Evolutionary conservation across 2,113 vertebrate species (phyloP), one percentile per base, ranked within the genome.

Genomic region (Oryzias woworae): DNA sequence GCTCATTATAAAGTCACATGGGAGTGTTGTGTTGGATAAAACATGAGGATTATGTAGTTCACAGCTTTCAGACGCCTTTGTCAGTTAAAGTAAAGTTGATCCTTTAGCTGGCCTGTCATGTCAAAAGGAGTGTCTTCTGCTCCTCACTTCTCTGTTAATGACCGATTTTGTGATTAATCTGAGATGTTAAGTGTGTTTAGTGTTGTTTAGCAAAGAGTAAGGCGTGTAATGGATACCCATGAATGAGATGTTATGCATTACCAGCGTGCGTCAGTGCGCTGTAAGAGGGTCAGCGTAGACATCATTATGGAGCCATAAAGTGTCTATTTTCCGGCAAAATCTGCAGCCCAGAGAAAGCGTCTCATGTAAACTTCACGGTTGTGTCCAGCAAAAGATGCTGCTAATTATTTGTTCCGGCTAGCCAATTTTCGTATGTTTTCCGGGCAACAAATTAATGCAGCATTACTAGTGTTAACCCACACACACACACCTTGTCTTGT

Each of bases 21-120:
- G 31, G 59, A 59, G 23, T 24, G 50, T 3, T 12, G 28, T 43
- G 47, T 53, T 46, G 24, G 5, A 48, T 48, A 3, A 3, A 22
- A 58, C 53, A 58, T 64, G 24, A 46, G 53, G 24, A 57, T 58
- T 15, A 22, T 42, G 28, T 22, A 41, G 48, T n/a, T 31, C 41
- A 53, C 44, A 2, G 24, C 26, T 18, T 68, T 5, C 51, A 64
- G 59, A 45, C 41, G 50, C 1, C 7, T 3, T 20, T 68, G 2
- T 66, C 51, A 53, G 54, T 56, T 62, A 14, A n/a, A 58, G 16
- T 58, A 14, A 22, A 58, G 16, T 43, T 49, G 65, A 42, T 67
- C 23, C 58, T 7, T 22, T 3, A 58, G 28, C 49, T 66, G 24
- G 42, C 47, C n/a, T 43, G 44, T 69, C 24, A 41, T 12, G 23